Conservation (phyloP, 2,888 invertebrate genomes). For the Euclidia mi region DNA sequence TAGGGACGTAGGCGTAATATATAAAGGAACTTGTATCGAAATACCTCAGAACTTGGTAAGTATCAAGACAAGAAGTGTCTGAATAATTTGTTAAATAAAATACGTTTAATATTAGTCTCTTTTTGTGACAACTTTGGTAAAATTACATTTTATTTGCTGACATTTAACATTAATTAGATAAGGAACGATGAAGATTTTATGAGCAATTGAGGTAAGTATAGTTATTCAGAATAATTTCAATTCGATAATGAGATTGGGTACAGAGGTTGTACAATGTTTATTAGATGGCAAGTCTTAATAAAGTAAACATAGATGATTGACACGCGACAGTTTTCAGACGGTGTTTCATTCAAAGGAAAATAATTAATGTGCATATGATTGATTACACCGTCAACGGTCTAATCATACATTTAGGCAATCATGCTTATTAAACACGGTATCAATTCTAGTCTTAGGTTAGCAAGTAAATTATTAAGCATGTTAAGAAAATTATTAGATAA, state of each 20-base stretch:
- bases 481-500: too few species aligned
- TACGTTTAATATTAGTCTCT: background rate
- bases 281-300: constrained; percentile 2
- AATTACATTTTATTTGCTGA: constrained; percentile 19
- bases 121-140: background rate
- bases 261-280: background rate
- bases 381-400: background rate
- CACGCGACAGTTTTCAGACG: background rate
- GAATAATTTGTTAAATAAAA: constrained; percentile 4
- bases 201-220: constrained; percentile 13
- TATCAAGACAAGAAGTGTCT: too few species aligned
- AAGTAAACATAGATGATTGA: constrained; percentile 15
- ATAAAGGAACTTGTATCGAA: background rate
- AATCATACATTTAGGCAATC: too few species aligned
- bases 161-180: constrained; percentile 18
- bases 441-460: too few species aligned
- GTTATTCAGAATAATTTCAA: constrained; percentile 22
- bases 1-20: background rate
- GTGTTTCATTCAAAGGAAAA: constrained; percentile 15
- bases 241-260: constrained; percentile 21
- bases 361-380: constrained; percentile 13
- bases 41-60: background rate
- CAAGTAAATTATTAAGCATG: too few species aligned
- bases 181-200: constrained; percentile 9
- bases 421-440: too few species aligned